phyloP scores from a whole-genome alignment of 2,113 vertebrate species.

The Vimba vimba region DNA sequence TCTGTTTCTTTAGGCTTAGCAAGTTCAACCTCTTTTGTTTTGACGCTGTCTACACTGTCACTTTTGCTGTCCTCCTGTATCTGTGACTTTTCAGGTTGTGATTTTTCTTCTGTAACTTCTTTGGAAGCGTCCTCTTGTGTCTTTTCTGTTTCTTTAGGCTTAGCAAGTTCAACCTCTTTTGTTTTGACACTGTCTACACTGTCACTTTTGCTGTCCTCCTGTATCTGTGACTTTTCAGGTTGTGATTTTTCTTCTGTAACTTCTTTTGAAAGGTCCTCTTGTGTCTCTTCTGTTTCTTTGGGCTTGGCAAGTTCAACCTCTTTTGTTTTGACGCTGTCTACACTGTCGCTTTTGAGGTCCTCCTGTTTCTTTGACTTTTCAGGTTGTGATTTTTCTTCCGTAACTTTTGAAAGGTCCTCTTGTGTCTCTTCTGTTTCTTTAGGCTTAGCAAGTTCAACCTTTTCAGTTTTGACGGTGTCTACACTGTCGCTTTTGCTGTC shows the following conservation, averaged over 20 bases:
- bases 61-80: not conserved
- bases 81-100: not conserved
- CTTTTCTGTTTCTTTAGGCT: not conserved
- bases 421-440: not conserved
- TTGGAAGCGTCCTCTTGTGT: not conserved
- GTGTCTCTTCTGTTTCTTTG: not conserved
- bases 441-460: not conserved
- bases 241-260: not conserved
- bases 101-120: not conserved
- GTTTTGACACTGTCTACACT: not conserved
- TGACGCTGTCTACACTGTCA: not conserved
- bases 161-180: not conserved
- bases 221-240: not conserved
- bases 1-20: not conserved
- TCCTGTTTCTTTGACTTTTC: not conserved
- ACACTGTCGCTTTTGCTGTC: not conserved
- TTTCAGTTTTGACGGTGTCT: not conserved
- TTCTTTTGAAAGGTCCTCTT: fast-evolving
- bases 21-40: not conserved
- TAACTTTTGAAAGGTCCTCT: not conserved
- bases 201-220: not conserved
- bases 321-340: not conserved
- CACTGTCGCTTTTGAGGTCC: not conserved
- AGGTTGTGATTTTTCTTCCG: not conserved
- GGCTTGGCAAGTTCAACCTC: not conserved